phyloP scores from a whole-genome alignment of 2,888 invertebrate species.

The Yponomeuta evonymella region DNA sequence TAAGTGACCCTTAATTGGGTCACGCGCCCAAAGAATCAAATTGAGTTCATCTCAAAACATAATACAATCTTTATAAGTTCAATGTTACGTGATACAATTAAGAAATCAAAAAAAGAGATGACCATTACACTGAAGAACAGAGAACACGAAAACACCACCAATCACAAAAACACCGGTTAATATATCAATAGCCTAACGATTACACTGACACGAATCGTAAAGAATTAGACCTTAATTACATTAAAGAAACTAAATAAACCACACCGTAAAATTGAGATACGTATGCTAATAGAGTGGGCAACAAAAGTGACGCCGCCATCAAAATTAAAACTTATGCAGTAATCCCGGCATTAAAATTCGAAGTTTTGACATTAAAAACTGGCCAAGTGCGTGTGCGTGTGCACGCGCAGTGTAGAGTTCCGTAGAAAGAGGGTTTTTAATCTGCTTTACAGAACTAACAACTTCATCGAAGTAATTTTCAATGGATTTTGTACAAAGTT shows the following conservation, averaged over 20 bases:
- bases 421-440: no score
- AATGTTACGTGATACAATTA: no score
- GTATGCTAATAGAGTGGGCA: constrained; percentile 17
- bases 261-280: constrained; percentile 12
- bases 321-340: constrained; percentile 39
- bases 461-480: no score
- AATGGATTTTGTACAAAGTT: no score
- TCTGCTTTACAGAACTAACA: no score
- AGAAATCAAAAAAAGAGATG: no score
- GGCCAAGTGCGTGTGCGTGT: no score
- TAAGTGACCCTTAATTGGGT: background rate
- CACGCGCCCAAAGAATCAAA: background rate
- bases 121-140: no score
- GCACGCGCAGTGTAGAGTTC: background rate
- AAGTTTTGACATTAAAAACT: background rate
- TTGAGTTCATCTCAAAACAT: background rate
- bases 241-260: constrained; percentile 8
- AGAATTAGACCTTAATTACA: background rate
- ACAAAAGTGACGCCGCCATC: constrained; percentile 23
- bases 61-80: no score
- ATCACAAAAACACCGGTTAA: background rate
- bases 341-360: constrained; percentile 33
- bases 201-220: background rate
- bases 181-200: background rate
- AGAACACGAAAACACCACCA: background rate